Conservation (phyloP, 2,888 invertebrate genomes). For the Protophormia terraenovae region DNA sequence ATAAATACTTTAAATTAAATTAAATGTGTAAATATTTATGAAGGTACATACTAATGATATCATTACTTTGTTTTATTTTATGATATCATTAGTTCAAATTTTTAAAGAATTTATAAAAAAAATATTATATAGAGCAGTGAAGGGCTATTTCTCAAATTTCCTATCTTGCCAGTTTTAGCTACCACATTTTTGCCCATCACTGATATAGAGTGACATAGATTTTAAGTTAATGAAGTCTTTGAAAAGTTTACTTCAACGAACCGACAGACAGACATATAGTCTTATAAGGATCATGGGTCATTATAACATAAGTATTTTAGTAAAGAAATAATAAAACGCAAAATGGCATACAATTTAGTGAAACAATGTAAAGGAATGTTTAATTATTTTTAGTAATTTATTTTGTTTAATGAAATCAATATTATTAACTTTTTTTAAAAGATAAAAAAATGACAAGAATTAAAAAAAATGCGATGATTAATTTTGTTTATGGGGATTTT, state of each 20-base stretch:
- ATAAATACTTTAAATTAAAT: too few relatives aligned
- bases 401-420: neutral
- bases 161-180: too few relatives aligned
- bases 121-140: too few relatives aligned
- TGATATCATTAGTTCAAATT: neutral
- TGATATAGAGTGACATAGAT: too few relatives aligned
- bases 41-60: neutral
- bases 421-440: neutral
- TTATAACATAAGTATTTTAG: neutral
- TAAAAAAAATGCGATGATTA: constrained; percentile 24
- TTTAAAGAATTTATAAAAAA: neutral
- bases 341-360: neutral
- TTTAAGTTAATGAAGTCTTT: too few relatives aligned
- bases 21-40: neutral
- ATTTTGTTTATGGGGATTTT: neutral
- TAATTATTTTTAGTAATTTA: neutral
- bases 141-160: too few relatives aligned
- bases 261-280: too few relatives aligned
- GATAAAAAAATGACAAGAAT: neutral
- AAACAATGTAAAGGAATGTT: neutral
- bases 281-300: too few relatives aligned
- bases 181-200: too few relatives aligned
- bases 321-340: neutral
- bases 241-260: too few relatives aligned
- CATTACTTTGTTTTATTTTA: neutral